phyloP scores from a whole-genome alignment of 2,888 invertebrate genomes.

The Coenonympha arcania region DNA sequence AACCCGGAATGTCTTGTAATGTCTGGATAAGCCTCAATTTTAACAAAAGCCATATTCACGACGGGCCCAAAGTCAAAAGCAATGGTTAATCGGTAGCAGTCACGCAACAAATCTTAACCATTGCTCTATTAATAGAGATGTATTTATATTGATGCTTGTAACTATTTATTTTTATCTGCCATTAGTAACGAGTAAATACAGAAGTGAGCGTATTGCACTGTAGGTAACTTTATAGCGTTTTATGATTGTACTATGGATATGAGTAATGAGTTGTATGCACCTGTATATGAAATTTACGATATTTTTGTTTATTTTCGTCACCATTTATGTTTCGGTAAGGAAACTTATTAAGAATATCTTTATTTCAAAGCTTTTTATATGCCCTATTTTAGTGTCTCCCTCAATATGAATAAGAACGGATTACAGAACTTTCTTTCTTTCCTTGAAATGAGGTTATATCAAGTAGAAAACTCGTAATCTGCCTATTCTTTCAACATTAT shows the following conservation, averaged over 20 bases:
- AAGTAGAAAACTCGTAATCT: background rate
- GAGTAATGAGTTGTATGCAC: too few relatives aligned
- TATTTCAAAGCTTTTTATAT: too few relatives aligned
- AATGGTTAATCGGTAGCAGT: conserved; percentile 14
- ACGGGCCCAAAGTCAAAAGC: conserved; percentile 4
- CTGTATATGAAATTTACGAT: background rate
- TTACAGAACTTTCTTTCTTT: background rate
- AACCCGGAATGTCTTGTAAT: too few relatives aligned
- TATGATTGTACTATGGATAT: background rate
- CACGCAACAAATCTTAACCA: conserved; percentile 21
- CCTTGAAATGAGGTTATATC: background rate
- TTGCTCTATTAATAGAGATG: conserved; percentile 16
- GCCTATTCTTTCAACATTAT: too few relatives aligned
- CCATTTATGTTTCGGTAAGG: too few relatives aligned
- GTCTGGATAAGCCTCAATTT: conserved; percentile 9
- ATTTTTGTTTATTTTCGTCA: too few relatives aligned
- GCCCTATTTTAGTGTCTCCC: too few relatives aligned
- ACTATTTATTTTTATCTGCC: conserved; percentile 1
- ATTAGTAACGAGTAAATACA: background rate
- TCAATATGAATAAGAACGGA: background rate
- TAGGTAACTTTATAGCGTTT: background rate
- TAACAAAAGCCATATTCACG: conserved; percentile 10
- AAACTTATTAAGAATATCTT: too few relatives aligned
- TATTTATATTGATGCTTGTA: conserved; percentile 6
- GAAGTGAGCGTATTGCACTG: background rate